phyloP scores from a whole-genome alignment of 2,888 invertebrate species.

The Drosophila aldrichi region DNA sequence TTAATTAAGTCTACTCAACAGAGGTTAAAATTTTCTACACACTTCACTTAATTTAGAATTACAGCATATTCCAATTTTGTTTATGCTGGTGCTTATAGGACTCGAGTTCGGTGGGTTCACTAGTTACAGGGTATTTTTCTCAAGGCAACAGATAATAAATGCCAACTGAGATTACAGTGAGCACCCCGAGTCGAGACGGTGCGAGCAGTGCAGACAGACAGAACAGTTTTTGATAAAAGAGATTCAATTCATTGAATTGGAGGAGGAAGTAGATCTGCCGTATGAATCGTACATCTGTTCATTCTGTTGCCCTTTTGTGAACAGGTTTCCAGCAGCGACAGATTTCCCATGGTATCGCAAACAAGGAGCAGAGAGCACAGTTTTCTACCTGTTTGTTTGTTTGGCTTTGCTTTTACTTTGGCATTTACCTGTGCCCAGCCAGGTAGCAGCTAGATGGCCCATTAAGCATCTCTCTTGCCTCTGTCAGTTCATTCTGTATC shows the following conservation, averaged over 20 bases:
- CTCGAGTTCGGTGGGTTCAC: constrained; percentile 7
- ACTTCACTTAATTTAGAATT: background rate
- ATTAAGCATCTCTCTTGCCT: constrained; percentile 67
- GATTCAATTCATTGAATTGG: constrained; percentile 67
- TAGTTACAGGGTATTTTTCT: constrained; percentile 35
- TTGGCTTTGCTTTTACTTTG: constrained; percentile 49
- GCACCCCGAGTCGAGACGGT: constrained; percentile 48
- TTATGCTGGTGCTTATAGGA: background rate
- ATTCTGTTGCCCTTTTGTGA: constrained; percentile 54
- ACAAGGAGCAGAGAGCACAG: constrained; percentile 52
- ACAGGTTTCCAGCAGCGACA: constrained; percentile 73
- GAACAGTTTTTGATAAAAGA: constrained; percentile 60
- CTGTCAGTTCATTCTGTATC: constrained; percentile 16
- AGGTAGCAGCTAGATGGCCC: constrained; percentile 56
- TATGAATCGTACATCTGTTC: constrained; percentile 69
- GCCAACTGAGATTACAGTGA: constrained; percentile 51
- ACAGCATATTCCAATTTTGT: background rate
- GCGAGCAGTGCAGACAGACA: background rate
- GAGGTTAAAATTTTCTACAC: background rate
- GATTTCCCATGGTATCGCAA: constrained; percentile 77
- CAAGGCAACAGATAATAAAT: constrained; percentile 26
- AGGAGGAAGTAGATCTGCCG: constrained; percentile 52
- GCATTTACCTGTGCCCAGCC: constrained; percentile 42
- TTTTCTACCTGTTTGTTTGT: constrained; percentile 59
- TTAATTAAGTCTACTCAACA: background rate